Evolutionary conservation across 2,113 vertebrate species (phyloP).

Genomic region (Machaerirhynchus nigripectus): DNA sequence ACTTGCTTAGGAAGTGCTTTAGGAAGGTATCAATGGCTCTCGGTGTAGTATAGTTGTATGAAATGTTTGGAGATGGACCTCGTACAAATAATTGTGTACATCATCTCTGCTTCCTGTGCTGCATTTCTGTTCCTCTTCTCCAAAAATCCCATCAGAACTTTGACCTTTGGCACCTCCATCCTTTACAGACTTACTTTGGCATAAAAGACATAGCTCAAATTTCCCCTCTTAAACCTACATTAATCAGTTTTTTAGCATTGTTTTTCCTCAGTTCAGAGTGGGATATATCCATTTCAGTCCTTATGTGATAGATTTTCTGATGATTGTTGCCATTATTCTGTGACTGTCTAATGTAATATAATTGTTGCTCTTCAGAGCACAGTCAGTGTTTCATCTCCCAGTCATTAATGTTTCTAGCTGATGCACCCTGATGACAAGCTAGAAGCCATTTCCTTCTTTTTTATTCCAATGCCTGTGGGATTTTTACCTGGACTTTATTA

Average conservation of each 20-base stretch:
- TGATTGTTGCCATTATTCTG: background rate
- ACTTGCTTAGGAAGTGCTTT: background rate
- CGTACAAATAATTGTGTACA: background rate
- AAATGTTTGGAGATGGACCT: background rate
- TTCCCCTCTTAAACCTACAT: background rate
- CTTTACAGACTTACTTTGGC: background rate
- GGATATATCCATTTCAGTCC: background rate
- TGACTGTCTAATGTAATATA: background rate
- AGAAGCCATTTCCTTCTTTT: background rate
- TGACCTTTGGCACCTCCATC: background rate
- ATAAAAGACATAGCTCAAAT: background rate
- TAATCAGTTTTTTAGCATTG: background rate
- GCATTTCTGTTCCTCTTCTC: background rate
- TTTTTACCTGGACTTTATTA: background rate
- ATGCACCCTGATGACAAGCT: background rate
- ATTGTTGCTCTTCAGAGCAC: background rate
- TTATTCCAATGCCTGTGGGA: background rate
- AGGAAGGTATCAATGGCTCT: background rate
- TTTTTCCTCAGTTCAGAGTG: background rate
- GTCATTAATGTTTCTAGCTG: background rate
- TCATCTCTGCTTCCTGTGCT: background rate
- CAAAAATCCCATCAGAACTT: background rate
- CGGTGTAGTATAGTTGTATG: background rate
- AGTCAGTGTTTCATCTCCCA: background rate
- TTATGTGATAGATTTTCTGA: background rate